A percentile compares a stretch with the other conserved stretches of the same genome.
These are phyloP conservation scores for Protodeltote pygarga DNA, from an alignment of 2,888 invertebrate genomes.

Conservation along the genomic window DNA sequence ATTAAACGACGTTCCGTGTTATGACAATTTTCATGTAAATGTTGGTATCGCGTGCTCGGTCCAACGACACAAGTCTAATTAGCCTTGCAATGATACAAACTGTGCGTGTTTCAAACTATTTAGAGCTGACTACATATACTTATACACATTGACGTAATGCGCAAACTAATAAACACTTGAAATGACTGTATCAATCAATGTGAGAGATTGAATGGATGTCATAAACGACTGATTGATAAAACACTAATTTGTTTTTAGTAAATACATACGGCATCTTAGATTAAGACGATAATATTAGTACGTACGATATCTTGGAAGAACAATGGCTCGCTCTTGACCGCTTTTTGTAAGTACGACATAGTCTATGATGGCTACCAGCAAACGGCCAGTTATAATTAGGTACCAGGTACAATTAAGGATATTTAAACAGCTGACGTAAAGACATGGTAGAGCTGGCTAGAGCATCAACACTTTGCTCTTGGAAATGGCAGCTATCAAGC, in stretches of 20 bases:
- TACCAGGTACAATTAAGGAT: no score
- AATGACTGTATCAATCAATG: slow-evolving; percentile 7
- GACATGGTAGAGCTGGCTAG: no score
- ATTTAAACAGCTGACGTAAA: no score
- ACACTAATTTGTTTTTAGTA: slow-evolving; percentile 4
- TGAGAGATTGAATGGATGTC: slow-evolving; percentile 30
- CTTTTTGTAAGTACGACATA: no score
- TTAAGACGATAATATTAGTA: no score
- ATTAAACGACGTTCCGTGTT: slow-evolving; percentile 48
- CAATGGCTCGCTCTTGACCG: no score
- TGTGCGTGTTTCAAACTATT: slow-evolving; percentile 60
- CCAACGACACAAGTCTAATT: slow-evolving; percentile 51
- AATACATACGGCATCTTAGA: slow-evolving; percentile 12
- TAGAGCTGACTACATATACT: slow-evolving; percentile 23
- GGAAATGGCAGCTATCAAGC: no score
- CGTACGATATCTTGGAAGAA: no score
- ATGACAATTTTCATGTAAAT: slow-evolving; percentile 62
- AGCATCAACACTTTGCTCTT: no score
- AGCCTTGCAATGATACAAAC: slow-evolving; percentile 56
- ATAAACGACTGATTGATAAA: slow-evolving; percentile 3
- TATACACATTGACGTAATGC: slow-evolving; percentile 30
- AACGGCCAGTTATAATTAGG: no score
- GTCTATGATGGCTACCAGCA: no score
- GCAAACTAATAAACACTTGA: slow-evolving; percentile 47
- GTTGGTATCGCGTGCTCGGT: slow-evolving; percentile 58